Evolutionary conservation across 1,140 invertebrate genomes (phyloP), one percentile per base, ranked within the genome.

Genomic region (Drosophila sp.): DNA sequence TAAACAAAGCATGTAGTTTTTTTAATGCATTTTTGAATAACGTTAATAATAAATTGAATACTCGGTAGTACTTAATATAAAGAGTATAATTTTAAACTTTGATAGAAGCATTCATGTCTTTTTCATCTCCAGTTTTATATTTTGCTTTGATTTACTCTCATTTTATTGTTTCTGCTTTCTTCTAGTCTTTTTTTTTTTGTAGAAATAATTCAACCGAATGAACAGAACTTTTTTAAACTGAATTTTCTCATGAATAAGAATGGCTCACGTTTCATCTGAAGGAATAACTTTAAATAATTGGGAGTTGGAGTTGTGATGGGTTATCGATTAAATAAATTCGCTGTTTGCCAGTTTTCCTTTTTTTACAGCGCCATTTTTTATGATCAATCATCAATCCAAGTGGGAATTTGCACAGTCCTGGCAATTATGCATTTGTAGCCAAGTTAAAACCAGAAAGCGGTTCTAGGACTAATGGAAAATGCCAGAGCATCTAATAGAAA

Each of bases 251-350:
- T 34, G 59, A 43, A 43, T 16, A 40, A 11, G 16, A 40, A 36
- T 38, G 58, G 32, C n/a, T 51, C 50, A 34, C 16, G 34, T 67
- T n/a, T 54, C 54, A 13, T 14, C n/a, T 16, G 25, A 21, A 38
- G 9, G 18, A 43, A 36, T n/a, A 29, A 21, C 56, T 21, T 21
- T 14, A 11, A 6, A 29, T 29, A 6, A 18, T 8, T 45, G 7
- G 4, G 16, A 18, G 40, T 27, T 32, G 9, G 11, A 40, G n/a
- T 25, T 54, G 14, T 36, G 53, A 25, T 71, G 40, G 41, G 29
- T 71, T 64, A 71, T 71, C 51, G 61, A 57, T 71, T 64, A 56
- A 56, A 25, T 38, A 16, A 14, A 36, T 59, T 41, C 7, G 6
- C 64, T 51, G 18, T 2, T 71, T 51, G 18, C 2, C 27, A 27